Conservation (phyloP, 2,797 vertebrate species). For the Enteromius mattozi region DNA sequence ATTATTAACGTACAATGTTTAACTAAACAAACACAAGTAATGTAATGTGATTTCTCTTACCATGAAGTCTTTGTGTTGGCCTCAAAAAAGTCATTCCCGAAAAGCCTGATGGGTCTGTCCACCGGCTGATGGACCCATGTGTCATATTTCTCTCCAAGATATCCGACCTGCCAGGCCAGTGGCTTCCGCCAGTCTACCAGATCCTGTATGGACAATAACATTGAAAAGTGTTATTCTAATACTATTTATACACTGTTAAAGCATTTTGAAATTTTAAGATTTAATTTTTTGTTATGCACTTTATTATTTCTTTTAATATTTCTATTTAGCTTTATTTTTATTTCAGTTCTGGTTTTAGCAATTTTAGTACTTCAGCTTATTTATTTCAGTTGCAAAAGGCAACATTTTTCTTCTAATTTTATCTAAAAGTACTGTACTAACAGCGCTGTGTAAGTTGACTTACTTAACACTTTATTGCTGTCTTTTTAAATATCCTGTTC, state of each 20-base stretch:
- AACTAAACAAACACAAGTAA: not conserved
- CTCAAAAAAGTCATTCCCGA: constrained; percentile 89
- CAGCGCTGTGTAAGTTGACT: not conserved
- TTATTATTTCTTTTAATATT: not conserved
- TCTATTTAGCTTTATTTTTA: not conserved
- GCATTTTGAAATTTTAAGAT: not conserved
- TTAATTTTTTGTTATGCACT: not conserved
- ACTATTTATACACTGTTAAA: not conserved
- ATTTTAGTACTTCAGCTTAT: not conserved
- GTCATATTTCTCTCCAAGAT: constrained; percentile 92
- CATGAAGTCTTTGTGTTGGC: constrained; percentile 91
- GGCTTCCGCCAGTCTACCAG: constrained; percentile 95
- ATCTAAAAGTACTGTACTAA: not conserved
- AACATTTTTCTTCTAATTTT: not conserved
- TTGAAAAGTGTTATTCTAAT: not conserved
- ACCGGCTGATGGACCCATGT: constrained; percentile 98
- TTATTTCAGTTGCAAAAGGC: not conserved
- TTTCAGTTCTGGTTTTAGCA: not conserved
- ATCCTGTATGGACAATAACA: constrained; percentile 77
- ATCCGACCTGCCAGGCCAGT: constrained; percentile 94
- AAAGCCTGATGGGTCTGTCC: constrained; percentile 91
- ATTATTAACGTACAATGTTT: not conserved
- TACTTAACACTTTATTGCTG: not conserved
- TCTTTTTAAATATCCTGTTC: not conserved
- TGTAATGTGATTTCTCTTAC: constrained; percentile 68